Evolutionary conservation across 2,113 vertebrate species (phyloP), one percentile per base, ranked within the genome.

Genomic region (Herpetotheres cachinnans): DNA sequence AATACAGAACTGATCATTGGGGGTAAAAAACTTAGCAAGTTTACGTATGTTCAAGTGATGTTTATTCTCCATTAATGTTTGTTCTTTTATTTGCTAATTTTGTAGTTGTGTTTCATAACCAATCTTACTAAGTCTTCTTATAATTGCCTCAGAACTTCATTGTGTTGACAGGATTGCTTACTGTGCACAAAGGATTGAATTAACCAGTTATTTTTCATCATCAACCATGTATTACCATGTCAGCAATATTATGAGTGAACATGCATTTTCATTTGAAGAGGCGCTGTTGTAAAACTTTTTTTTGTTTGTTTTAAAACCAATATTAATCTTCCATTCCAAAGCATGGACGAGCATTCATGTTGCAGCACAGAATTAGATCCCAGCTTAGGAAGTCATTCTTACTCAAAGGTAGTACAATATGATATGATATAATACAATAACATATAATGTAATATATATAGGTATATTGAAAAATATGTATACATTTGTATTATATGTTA

Each of bases 131-230:
- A 94, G 66, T 82, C 47, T 36, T 94, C 62, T 90, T 47, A 29
- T 36, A 89, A 89, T 92, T 93, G 61, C 44, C 40, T 80, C 49
- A 80, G 79, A 94, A 61, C 54, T 93, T 96, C 55, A 42, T 36
- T 13, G 25, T 94, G 66, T 79, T 95, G 93, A 88, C 79, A 91
- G 77, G 49, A 86, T 46, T 85, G 77, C 79, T 88, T 94, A 32
- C 63, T 87, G 32, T 62, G 67, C 70, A 78, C 24, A 47, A 73
- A 82, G 52, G 90, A 91, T 59, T 86, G 84, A 91, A 95, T 80
- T 80, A 90, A 91, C n/a, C 71, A 40, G 78, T 74, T 85, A 82
- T 91, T 94, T 96, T 96, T 94, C 63, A 76, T 91, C 86, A 93
- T 93, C 83, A 89, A 3, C 86, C 69, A 6, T 55, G 5, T 72